Percentiles rank a stretch among this genome's conserved stretches.
These are phyloP conservation scores for Netta rufina DNA, from an alignment of 2,797 vertebrate genomes.

Conservation along the genomic window DNA sequence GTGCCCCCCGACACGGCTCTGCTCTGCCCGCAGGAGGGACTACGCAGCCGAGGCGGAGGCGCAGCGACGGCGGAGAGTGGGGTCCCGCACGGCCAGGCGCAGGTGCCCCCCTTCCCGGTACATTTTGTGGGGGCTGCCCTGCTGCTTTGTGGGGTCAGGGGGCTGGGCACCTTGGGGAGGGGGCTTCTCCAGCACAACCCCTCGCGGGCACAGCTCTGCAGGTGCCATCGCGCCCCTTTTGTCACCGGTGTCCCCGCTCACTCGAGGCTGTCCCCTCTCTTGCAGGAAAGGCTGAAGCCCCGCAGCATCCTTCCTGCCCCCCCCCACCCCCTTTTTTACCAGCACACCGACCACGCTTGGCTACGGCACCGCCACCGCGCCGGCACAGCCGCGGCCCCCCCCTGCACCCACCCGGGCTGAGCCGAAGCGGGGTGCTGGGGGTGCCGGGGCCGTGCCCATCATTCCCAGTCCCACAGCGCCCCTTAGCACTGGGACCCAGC, in stretches of 20 bases:
- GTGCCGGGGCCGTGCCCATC: background rate
- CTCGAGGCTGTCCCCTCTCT: background rate
- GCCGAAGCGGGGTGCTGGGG: no score
- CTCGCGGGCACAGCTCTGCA: accelerated
- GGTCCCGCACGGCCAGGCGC: background rate
- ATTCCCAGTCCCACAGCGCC: background rate
- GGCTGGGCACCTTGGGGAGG: background rate
- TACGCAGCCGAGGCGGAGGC: background rate
- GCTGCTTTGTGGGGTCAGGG: no score
- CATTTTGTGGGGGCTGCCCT: background rate
- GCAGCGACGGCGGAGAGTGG: background rate
- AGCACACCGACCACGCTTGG: background rate
- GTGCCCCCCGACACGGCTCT: background rate
- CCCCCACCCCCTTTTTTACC: background rate
- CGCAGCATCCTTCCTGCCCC: background rate
- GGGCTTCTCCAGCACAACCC: background rate
- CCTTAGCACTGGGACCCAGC: background rate
- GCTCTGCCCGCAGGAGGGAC: background rate
- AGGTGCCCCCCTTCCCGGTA: slow-evolving; percentile 25
- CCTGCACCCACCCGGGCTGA: no score
- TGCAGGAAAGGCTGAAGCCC: slow-evolving; percentile 20
- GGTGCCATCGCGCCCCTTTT: background rate
- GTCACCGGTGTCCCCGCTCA: background rate
- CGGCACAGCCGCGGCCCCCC: no score
- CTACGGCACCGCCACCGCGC: background rate